Evolutionary conservation across 2,797 vertebrate species (phyloP), one percentile per base, ranked within the genome.

Genomic region (Peromyscus attwateri): DNA sequence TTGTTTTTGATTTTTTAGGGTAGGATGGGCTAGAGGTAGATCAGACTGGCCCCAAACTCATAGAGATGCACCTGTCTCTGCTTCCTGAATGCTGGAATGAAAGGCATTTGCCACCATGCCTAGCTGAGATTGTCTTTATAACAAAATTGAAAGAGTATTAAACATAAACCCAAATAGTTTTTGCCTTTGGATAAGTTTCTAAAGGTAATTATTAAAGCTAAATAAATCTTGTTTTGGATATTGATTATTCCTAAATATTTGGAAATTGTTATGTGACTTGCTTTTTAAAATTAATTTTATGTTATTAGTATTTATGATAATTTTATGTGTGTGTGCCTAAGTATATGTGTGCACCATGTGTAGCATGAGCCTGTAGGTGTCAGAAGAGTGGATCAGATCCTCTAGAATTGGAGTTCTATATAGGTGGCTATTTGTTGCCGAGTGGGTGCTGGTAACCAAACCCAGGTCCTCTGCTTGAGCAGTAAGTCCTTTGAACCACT

Each of bases 141-240:
- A 80, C 57, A 89, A 85, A 92, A 91, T 34, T 68, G 57, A 93
- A 91, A n/a, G 64, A 77, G 40, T 76, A 21, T 21, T 90, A 87
- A 94, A 94, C 90, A 34, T 57, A 89, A 57, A 13, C 19, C 46
- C 68, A 46, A 87, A 83, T 0, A 73, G 13, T 76, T 66, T 77
- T 83, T 87, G 25, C 57, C n/a, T 90, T 76, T 70, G 37, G 55
- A 46, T 92, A 25, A 60, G 76, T 89, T 96, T 90, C 49, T 87
- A 76, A 96, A 84, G 40, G 14, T 95, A 34, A 5, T 70, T 77
- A 37, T 96, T 21, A 89, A 87, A 88, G 12, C 83, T 85, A 87
- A 90, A 52, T 68, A 12, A n/a, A 17, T 89, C 10, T 88, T 49
- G 7, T 87, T 83, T 95, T 81, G 7, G 3, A 16, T 60, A 43